Base-by-base conservation (phyloP, 2,797 vertebrate species). In the Liasis olivaceus region DNA sequence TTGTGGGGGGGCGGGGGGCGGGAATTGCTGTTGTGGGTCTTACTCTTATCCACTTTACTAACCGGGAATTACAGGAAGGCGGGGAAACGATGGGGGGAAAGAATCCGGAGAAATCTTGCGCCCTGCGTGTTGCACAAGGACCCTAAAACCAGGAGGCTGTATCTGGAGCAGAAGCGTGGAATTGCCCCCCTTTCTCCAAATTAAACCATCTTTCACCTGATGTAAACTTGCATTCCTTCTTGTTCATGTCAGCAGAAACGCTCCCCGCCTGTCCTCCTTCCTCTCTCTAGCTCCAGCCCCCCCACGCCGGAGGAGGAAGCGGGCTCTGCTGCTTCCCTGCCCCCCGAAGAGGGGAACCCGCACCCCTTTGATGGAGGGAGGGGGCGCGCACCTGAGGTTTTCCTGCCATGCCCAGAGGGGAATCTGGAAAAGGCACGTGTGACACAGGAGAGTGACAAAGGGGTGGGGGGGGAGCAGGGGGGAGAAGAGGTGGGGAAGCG, bases 381-480 rank as follows among this genome's bases (percentile, higher is more conserved):
- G 22, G 26, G 62, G 62, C 24, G 0, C 15, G 13, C 3, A 14
- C 6, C 63, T 3, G 14, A 17, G n/a, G 4, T 13, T 17, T 72
- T 7, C n/a, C n/a, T n/a, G n/a, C 66, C 31, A 17, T 0, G n/a
- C n/a, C 51, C 51, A 6, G 14, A 72, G 31, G 69, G 17, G 31
- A 36, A 8, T 36, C 14, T 20, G n/a, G n/a, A 36, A 17, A 36
- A 2, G 2, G 64, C 62, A 0, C 0, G 26, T 11, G 63, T 62
- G 62, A 8, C 62, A 2, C 11, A 4, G 64, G 4, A 6, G 13
- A 28, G 13, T 13, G 63, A 60, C 17, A 15, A 31, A 69, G 3
- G n/a, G 5, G 5, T 51, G 69, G 31, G 31, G 0, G 4, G 12
- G 14, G 0, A 12, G 62, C 8, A 13, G 60, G 60, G 60, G 1